Evolutionary conservation across 1,140 invertebrate genomes (phyloP).

Genomic region (Hycleus cichorii): DNA sequence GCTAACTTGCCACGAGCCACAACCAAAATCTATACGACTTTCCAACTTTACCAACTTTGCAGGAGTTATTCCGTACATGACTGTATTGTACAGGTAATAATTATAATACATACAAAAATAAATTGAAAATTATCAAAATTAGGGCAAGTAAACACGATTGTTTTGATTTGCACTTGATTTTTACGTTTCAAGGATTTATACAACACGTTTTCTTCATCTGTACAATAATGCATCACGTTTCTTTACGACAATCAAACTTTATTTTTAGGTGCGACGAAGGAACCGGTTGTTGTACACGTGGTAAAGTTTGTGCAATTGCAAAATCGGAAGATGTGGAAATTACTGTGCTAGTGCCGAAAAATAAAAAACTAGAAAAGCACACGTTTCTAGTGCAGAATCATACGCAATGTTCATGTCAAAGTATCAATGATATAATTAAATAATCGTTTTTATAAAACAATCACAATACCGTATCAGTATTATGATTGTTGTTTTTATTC

Average conservation of each 20-base stretch:
- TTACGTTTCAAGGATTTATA: too few relatives aligned
- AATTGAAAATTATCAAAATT: too few relatives aligned
- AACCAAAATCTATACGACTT: slow-evolving; percentile 10
- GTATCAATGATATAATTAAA: slow-evolving; percentile 5
- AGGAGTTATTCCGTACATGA: slow-evolving; percentile 10
- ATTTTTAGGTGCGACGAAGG: slow-evolving; percentile 14
- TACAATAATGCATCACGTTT: too few relatives aligned
- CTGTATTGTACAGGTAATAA: slow-evolving; percentile 16
- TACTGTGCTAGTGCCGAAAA: slow-evolving; percentile 1
- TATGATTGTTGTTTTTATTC: too few relatives aligned
- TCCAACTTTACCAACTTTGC: slow-evolving; percentile 6
- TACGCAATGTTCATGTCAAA: slow-evolving; percentile 15
- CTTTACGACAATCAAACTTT: neutral
- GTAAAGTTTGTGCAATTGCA: slow-evolving; percentile 4
- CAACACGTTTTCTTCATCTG: too few relatives aligned
- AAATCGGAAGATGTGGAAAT: slow-evolving; percentile 6
- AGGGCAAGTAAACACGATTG: too few relatives aligned
- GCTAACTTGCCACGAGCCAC: neutral
- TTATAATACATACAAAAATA: neutral
- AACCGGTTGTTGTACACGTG: slow-evolving; percentile 10
- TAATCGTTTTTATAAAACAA: neutral
- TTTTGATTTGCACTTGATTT: too few relatives aligned
- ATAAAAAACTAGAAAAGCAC: slow-evolving; percentile 1
- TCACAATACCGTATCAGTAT: too few relatives aligned
- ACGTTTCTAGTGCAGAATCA: slow-evolving; percentile 9